Base-by-base conservation (phyloP, 1,140 invertebrate genomes). In the Aphelinus atriplicis region DNA sequence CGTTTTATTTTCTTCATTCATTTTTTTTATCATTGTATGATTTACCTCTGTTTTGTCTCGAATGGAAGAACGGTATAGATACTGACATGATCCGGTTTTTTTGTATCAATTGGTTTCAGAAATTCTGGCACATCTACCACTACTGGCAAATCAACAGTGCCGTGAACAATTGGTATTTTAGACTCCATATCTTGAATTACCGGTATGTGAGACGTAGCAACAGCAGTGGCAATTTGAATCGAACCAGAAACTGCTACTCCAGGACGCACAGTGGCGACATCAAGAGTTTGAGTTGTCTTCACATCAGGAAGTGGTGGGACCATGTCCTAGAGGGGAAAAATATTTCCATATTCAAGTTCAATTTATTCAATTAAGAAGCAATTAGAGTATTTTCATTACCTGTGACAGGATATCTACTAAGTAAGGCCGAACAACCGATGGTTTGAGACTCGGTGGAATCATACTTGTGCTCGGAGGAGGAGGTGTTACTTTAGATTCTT, bases 151-250 rank as follows among this genome's bases (percentile, higher is more conserved):
- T 88, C 86, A 10, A 88, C 85, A 2, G 86, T 88, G 1, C 86
- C 86, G 62, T 88, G 87, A 56, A 88, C 82, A 51, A 88, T 87
- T 3, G 87, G 86, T 53, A 88, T 88, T 65, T 86, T 87, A 0
- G 86, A 86, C 75, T 88, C 86, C 0, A 86, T 80, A 58, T 88
- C 85, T 43, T 87, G 85, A 9, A 86, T 80, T 1, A 87, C 84
- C 47, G 86, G 85, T 66, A 86, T 84, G 70, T 86, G 85, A 9
- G 86, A 88, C 7, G 84, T 87, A 43, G 85, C 84, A 2, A 87
- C 83, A 3, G 85, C 85, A n/a, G 87, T 86, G 0, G 83, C 86
- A 75, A 88, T 88, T 75, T 88, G 86, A 58, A 88, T 87, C 0
- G 86, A 88, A 46, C 85, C 85, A 3, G 86, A 85, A n/a, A 87